These are phyloP conservation scores for Montifringilla adamsi DNA, from an alignment of 2,113 vertebrate genomes.

Conservation along the genomic window DNA sequence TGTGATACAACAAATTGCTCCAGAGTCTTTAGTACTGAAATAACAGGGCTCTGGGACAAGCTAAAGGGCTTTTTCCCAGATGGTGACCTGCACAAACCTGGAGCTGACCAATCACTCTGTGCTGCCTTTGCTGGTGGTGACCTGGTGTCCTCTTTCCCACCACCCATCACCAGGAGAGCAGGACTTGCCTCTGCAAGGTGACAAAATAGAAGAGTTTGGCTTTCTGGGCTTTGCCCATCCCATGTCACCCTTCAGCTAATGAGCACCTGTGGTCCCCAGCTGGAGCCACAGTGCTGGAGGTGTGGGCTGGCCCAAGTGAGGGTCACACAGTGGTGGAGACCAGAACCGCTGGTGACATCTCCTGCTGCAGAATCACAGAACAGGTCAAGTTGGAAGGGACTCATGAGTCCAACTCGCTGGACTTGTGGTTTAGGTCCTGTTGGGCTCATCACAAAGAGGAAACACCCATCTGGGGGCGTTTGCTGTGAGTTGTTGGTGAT, in stretches of 20 bases:
- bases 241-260: neutral
- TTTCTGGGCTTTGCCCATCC: neutral
- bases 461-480: neutral
- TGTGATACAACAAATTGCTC: neutral
- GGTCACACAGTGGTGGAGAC: neutral
- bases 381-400: neutral
- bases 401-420: neutral
- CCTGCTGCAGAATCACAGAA: neutral
- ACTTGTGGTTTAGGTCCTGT: neutral
- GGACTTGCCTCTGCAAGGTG: neutral
- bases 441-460: neutral
- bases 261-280: neutral
- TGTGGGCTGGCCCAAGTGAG: neutral
- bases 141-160: neutral
- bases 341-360: neutral
- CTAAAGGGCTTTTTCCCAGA: neutral
- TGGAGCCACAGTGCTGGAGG: neutral
- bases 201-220: neutral
- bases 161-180: neutral
- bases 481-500: neutral
- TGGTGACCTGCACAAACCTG: neutral
- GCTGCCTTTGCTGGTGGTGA: neutral
- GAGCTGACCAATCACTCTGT: neutral
- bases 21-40: neutral
- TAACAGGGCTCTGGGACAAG: neutral